Evolutionary conservation across 2,113 vertebrate genomes (phyloP), one percentile per base, ranked within the genome.

Genomic region (Mus spicilegus): DNA sequence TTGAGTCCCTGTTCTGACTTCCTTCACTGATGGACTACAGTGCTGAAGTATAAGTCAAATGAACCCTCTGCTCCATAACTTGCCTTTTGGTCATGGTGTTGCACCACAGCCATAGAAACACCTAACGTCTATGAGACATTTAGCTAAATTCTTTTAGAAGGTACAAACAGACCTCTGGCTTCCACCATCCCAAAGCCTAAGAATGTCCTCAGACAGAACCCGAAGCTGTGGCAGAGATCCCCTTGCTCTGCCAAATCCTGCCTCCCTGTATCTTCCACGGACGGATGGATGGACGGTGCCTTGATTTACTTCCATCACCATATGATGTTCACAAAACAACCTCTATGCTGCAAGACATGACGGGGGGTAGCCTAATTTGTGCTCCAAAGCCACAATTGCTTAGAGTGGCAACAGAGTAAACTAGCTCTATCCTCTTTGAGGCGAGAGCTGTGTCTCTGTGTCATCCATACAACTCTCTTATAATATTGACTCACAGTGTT

Each of bases 401-500:
- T 22, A 2, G 24, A 84, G 28, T 61, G 56, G 36, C 13, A 26
- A 61, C 12, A 39, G 22, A 26, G 36, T 61, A 24, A 61, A 42
- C 80, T 16, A 7, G 7, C 36, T 82, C 19, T 28, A 17, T 16
- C 36, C 56, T 24, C n/a, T 61, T 28, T 39, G 36, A 16, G 80
- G n/a, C 63, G n/a, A 82, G 36, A 63, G 81, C 24, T 84, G n/a
- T 63, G 81, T 19, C 28, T 16, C 28, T 42, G 56, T 42, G 24
- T 63, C 24, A 2, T 58, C 22, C 5, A 7, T 3, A 8, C 3
- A 58, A 10, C 24, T 20, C 17, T 3, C 8, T 28, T 16, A 5
- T 20, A 36, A 24, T 33, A n/a, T 4, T 9, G 14, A 58, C 51
- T n/a, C 22, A 7, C 54, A 63, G 56, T 63, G 24, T 7, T 14